Base-by-base conservation (phyloP, 2,797 vertebrate genomes). In the Streptopelia turtur region DNA sequence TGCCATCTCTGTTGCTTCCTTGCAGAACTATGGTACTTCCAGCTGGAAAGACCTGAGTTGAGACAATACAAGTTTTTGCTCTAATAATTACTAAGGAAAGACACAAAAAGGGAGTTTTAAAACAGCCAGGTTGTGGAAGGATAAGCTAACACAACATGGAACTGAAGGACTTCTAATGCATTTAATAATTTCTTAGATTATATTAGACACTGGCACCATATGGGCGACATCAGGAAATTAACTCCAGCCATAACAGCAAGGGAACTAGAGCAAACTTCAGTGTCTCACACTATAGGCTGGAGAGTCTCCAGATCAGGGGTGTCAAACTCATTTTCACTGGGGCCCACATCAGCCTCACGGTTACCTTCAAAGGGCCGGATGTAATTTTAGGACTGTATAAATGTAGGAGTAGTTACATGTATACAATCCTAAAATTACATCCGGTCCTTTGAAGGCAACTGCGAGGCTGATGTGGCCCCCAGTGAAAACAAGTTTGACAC, bases 161-260 rank as follows among this genome's bases (percentile, higher is more conserved):
- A 91, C 17, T 22, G 37, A 78, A 83, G 12, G 35, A 72, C 3
- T 91, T 93, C 39, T 50, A 72, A 82, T 17, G 27, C 37, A 92
- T 56, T 61, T 86, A 52, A 76, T 91, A 78, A 60, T 83, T 91
- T 91, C 79, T 63, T 90, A 43, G 33, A 50, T 83, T 87, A 45
- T 74, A 41, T 81, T 80, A 90, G 45, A 28, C 39, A 50, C 16
- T 65, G 70, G n/a, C 10, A 77, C n/a, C 23, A 13, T 66, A 28
- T 23, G 7, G 13, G 6, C 9, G 13, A 43, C 41, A 74, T 11
- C 16, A 57, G 23, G 13, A 81, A 88, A 78, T 78, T 83, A 71
- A 64, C 12, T 89, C 37, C 45, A 64, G 25, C 15, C 28, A 41
- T 10, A 60, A 87, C 23, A 16, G 10, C 13, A 80, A 91, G 25